Conservation (phyloP, 2,888 invertebrate species). For the Acleris laterana region DNA sequence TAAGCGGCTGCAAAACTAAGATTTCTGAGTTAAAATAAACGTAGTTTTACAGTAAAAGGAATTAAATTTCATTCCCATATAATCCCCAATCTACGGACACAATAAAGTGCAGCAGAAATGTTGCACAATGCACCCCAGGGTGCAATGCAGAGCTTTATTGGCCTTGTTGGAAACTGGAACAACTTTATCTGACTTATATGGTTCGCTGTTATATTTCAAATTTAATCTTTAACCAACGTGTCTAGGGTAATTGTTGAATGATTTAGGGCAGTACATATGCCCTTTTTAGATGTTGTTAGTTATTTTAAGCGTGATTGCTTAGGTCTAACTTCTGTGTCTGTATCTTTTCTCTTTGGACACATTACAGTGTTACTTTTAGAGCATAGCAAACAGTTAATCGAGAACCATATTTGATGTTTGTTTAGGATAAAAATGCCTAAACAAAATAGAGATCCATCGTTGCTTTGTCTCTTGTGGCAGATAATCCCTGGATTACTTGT, state of each 20-base stretch:
- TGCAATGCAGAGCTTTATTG: slow-evolving; percentile 17
- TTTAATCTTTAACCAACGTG: slow-evolving; percentile 7
- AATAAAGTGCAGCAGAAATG: slow-evolving; percentile 18
- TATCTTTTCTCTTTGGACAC: too few relatives aligned
- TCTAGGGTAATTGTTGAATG: not conserved
- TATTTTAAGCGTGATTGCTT: not conserved
- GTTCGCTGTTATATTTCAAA: not conserved
- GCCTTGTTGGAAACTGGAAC: slow-evolving; percentile 13
- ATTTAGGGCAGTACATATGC: not conserved
- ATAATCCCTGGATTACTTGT: too few relatives aligned
- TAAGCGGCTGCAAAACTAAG: not conserved
- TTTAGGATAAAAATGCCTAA: too few relatives aligned
- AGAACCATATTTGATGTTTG: too few relatives aligned
- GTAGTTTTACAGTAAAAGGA: slow-evolving; percentile 2
- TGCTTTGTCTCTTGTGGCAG: too few relatives aligned
- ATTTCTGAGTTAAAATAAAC: slow-evolving; percentile 1
- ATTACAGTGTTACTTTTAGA: too few relatives aligned
- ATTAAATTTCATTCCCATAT: slow-evolving; percentile 17
- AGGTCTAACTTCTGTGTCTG: too few relatives aligned
- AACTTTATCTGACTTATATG: not conserved
- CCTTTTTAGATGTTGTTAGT: not conserved
- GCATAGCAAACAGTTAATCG: too few relatives aligned
- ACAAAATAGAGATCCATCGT: too few relatives aligned
- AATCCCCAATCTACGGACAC: slow-evolving; percentile 14
- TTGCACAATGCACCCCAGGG: slow-evolving; percentile 30